phyloP scores from a whole-genome alignment of 1,140 invertebrate genomes.

The Dermatophagoides farinae region DNA sequence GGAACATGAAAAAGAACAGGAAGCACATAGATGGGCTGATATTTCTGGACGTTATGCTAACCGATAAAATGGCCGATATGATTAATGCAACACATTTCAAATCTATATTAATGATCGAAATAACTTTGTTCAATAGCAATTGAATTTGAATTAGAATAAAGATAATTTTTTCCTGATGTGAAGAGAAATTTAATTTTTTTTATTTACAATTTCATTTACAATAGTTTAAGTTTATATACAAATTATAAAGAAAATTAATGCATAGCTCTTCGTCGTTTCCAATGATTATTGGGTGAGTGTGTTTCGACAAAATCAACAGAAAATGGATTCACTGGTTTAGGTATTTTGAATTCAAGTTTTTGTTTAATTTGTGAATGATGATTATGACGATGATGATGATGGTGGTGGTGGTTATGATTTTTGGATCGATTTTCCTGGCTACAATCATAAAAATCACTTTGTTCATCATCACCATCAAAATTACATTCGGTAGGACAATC shows the following conservation, averaged over 20 bases:
- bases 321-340: constrained; percentile 1
- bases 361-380: background rate
- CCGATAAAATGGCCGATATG: too few species aligned
- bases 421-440: background rate
- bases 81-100: background rate
- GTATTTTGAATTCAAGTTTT: constrained; percentile 4
- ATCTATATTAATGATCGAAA: background rate
- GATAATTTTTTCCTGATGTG: too few species aligned
- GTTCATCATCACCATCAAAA: constrained; percentile 13
- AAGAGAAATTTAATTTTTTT: background rate
- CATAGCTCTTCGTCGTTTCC: constrained; percentile 5
- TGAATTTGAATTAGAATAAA: background rate
- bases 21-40: background rate
- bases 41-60: constrained; percentile 6
- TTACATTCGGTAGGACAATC: constrained; percentile 6
- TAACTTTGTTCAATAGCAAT: background rate
- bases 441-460: constrained; percentile 11
- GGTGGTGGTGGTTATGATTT: too few species aligned
- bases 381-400: background rate
- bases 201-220: background rate
- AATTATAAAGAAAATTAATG: background rate
- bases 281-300: background rate
- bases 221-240: background rate
- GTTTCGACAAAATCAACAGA: background rate
- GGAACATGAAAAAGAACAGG: constrained; percentile 6